phyloP scores from a whole-genome alignment of 1,140 invertebrate genomes.

The Diprion similis region DNA sequence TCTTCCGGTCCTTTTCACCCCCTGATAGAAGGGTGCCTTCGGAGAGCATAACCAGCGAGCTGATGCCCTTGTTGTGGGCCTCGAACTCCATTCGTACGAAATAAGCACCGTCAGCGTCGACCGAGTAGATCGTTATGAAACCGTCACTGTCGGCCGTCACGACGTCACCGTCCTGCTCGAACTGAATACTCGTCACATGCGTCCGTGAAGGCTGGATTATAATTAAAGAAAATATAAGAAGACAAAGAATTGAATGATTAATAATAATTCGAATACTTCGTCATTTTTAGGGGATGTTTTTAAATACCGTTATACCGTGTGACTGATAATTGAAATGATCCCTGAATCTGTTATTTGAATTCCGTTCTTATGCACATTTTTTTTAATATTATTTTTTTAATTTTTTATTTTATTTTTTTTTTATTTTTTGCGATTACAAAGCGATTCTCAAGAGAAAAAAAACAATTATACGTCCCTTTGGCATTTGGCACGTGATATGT shows the following conservation, averaged over 20 bases:
- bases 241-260: slow-evolving; percentile 13
- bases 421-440: no score
- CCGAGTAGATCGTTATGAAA: slow-evolving; percentile 92
- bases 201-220: slow-evolving; percentile 75
- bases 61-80: slow-evolving; percentile 87
- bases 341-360: no score
- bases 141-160: slow-evolving; percentile 94
- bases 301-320: no score
- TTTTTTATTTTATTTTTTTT: no score
- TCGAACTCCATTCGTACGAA: slow-evolving; percentile 88
- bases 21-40: slow-evolving; percentile 90
- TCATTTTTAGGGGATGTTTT: no score
- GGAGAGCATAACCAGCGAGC: slow-evolving; percentile 83
- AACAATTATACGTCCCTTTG: neutral
- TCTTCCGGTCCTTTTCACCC: slow-evolving; percentile 87
- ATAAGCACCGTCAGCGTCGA: slow-evolving; percentile 86
- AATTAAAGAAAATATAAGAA: no score
- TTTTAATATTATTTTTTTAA: no score
- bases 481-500: no score
- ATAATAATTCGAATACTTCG: no score
- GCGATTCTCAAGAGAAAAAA: no score
- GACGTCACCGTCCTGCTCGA: slow-evolving; percentile 92
- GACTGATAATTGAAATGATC: no score
- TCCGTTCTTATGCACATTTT: no score
- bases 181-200: slow-evolving; percentile 85